Base-by-base conservation (phyloP, 2,113 vertebrate genomes). In the Brachypodius melanocephalos region DNA sequence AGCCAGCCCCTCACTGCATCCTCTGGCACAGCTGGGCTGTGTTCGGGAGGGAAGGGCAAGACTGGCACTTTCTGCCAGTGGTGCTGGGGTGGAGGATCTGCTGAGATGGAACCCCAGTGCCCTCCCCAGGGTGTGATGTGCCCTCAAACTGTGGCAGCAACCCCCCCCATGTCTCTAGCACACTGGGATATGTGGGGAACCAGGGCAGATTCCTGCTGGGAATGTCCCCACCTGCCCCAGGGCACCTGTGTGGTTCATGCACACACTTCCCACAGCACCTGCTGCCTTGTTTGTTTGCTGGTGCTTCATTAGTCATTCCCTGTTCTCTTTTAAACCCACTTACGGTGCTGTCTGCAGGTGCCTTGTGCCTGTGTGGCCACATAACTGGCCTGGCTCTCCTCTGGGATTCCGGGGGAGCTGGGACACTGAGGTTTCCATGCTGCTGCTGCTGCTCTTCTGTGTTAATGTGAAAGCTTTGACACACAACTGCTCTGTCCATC, bases 61-160 rank as follows among this genome's bases (percentile, higher is more conserved):
- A 15, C 40, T 55, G 80, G 42, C 10, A 6, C 24, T 88, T 57
- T 2, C 3, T 65, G 2, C 2, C 0, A 0, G 17, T n/a, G 45
- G 16, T 7, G 14, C 1, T 12, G 31, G 32, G 14, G 5, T 42
- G 34, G 54, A 55, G 32, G 73, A 61, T 69, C 11, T 5, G 1
- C 48, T 51, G 72, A 38, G 79, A 32, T 46, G n/a, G 62, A 65
- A 9, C 36, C 29, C 22, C 66, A 74, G 29, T 0, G 1, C 55
- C 46, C 79, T 89, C 21, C 57, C 29, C 0, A 2, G 3, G 5
- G 48, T 2, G 14, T 54, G 43, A 46, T 0, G 24, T 28, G 26
- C 28, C 62, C 61, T 72, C 22, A 34, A 3, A 61, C 34, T 61
- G 65, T 66, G 57, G 13, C 22, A 58, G 61, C 8, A 5, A 2